A percentile compares a stretch with the other conserved stretches of the same genome.
Evolutionary conservation across 2,113 vertebrate species (phyloP).

Genomic region (Podarcis cretensis): DNA sequence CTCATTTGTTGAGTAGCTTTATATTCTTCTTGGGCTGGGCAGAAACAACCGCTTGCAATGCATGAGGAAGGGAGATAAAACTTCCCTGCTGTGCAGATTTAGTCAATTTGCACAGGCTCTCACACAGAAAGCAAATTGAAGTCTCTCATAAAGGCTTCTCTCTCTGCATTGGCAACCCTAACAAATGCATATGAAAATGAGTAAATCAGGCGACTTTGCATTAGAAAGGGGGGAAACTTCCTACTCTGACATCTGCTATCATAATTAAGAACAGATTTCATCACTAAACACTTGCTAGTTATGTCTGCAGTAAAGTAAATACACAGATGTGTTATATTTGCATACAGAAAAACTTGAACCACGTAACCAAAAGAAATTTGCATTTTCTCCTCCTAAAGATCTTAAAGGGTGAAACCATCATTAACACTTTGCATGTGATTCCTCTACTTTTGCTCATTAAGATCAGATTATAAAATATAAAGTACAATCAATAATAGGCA

Average conservation of each 20-base stretch:
- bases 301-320: conserved; percentile 82
- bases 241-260: conserved; percentile 81
- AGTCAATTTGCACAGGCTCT: conserved; percentile 80
- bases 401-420: conserved; percentile 69
- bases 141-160: conserved; percentile 74
- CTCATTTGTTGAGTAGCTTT: conserved; percentile 77
- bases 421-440: conserved; percentile 62
- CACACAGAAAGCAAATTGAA: conserved; percentile 81
- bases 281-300: conserved; percentile 81
- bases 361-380: conserved; percentile 70
- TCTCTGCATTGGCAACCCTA: conserved; percentile 76
- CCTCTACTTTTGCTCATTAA: conserved; percentile 62
- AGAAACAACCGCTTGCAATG: conserved; percentile 78
- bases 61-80: conserved; percentile 75
- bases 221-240: conserved; percentile 74
- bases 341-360: conserved; percentile 69
- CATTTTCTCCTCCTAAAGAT: conserved; percentile 71
- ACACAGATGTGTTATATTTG: conserved; percentile 81
- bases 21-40: conserved; percentile 74
- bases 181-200: conserved; percentile 78
- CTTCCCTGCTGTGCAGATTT: conserved; percentile 76
- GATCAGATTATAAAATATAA: conserved; percentile 53
- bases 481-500: conserved; percentile 45
- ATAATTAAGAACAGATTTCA: conserved; percentile 88
- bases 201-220: conserved; percentile 81